Evolutionary conservation across 1,140 invertebrate genomes (phyloP).

Genomic region (Plodia interpunctella): DNA sequence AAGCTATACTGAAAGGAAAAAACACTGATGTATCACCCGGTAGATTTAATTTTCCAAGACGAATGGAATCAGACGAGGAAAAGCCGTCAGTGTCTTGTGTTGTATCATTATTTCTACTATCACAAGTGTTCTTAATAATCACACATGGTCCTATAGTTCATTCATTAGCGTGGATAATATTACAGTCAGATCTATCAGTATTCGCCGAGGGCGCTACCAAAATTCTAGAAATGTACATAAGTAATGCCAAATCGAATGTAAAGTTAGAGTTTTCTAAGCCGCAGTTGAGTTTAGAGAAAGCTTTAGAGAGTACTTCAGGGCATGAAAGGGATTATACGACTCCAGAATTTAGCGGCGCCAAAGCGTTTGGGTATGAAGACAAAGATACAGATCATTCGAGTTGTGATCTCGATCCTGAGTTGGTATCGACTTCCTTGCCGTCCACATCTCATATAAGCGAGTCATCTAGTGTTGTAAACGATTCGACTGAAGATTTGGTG

Average conservation of each 20-base stretch:
- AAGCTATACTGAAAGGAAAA: constrained; percentile 79
- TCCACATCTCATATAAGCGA: constrained; percentile 74
- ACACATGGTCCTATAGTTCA: constrained; percentile 92
- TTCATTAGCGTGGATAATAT: constrained; percentile 91
- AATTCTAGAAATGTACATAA: constrained; percentile 85
- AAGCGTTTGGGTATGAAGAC: constrained; percentile 52
- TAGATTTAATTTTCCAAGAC: constrained; percentile 55
- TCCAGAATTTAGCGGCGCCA: constrained; percentile 55
- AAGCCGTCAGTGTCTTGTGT: constrained; percentile 90
- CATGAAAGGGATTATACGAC: constrained; percentile 66
- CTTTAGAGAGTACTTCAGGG: constrained; percentile 69
- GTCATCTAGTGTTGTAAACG: constrained; percentile 65
- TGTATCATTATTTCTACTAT: constrained; percentile 93
- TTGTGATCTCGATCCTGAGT: constrained; percentile 72
- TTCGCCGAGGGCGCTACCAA: constrained; percentile 84
- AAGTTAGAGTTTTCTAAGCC: constrained; percentile 76
- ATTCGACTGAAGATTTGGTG: constrained; percentile 76
- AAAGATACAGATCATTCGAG: constrained; percentile 67
- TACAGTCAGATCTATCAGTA: constrained; percentile 86
- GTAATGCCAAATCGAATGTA: constrained; percentile 69
- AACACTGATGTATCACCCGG: constrained; percentile 67
- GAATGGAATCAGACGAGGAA: constrained; percentile 60
- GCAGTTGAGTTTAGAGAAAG: constrained; percentile 81
- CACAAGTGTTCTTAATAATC: constrained; percentile 97
- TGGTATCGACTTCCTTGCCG: constrained; percentile 70